Conservation (phyloP, 1,140 invertebrate species). For the Zaprionus africanus region DNA sequence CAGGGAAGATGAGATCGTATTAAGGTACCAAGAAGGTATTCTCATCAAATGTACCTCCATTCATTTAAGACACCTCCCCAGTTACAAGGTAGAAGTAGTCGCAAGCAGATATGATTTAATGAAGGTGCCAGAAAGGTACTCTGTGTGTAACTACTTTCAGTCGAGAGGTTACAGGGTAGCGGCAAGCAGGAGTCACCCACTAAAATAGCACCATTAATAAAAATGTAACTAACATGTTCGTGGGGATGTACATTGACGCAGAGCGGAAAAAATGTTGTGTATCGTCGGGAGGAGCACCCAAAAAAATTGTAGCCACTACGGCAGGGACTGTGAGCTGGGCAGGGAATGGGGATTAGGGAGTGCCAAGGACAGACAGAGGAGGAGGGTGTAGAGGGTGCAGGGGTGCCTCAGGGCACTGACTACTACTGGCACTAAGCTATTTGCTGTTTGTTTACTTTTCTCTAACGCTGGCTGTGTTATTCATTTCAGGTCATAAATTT, state of each 20-base stretch:
- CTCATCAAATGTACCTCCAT: too few species aligned
- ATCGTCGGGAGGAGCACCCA: not conserved
- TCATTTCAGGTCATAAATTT: constrained; percentile 89
- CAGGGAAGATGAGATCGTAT: too few species aligned
- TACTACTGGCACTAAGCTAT: constrained; percentile 62
- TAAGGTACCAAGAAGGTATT: too few species aligned
- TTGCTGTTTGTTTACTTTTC: constrained; percentile 27
- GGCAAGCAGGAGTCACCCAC: constrained; percentile 13
- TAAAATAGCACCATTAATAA: constrained; percentile 69
- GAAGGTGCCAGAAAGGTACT: too few species aligned
- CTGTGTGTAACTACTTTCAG: too few species aligned
- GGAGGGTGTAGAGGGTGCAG: not conserved
- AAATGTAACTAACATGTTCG: constrained; percentile 70
- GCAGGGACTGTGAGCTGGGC: not conserved
- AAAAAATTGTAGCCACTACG: not conserved
- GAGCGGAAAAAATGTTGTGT: constrained; percentile 2
- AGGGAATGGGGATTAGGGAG: not conserved
- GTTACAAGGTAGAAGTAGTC: too few species aligned
- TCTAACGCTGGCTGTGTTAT: constrained; percentile 28
- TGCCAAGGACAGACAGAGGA: too few species aligned
- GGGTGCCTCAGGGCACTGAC: not conserved
- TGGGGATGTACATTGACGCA: constrained; percentile 16
- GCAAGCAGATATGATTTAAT: too few species aligned
- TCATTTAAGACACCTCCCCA: too few species aligned
- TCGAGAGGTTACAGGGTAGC: not conserved